phyloP scores from a whole-genome alignment of 2,888 invertebrate genomes.

The Drosophila neotestacea region DNA sequence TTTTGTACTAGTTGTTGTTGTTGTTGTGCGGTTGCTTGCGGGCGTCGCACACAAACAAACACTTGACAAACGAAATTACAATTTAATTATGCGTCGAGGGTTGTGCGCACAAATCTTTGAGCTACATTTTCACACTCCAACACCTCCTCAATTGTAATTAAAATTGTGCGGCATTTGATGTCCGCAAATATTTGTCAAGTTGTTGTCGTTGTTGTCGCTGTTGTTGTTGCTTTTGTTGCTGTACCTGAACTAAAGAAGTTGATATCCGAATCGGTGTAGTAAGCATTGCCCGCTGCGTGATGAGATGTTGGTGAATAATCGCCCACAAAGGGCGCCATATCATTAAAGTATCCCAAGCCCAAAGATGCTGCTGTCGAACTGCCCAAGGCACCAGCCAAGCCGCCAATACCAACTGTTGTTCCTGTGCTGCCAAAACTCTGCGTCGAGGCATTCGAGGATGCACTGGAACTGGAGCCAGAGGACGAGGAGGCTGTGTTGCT shows the following conservation, averaged over 20 bases:
- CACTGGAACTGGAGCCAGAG: constrained; percentile 75
- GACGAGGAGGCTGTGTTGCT: constrained; percentile 69
- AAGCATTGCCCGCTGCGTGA: constrained; percentile 68
- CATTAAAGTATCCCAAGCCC: constrained; percentile 82
- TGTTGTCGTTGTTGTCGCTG: not conserved
- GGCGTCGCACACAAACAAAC: constrained; percentile 54
- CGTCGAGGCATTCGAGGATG: constrained; percentile 67
- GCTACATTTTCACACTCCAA: constrained; percentile 65
- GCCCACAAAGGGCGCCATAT: constrained; percentile 82
- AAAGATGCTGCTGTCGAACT: constrained; percentile 80
- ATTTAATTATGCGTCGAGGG: constrained; percentile 78
- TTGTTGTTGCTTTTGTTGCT: constrained; percentile 3
- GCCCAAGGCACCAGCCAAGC: constrained; percentile 68
- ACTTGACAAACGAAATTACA: constrained; percentile 79
- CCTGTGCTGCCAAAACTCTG: constrained; percentile 58
- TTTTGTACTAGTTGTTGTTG: constrained; percentile 22
- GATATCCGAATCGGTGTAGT: constrained; percentile 85
- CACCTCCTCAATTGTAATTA: constrained; percentile 73
- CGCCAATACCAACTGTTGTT: not conserved
- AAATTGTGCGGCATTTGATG: constrained; percentile 70
- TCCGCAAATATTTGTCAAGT: constrained; percentile 74
- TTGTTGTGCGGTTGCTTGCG: constrained; percentile 40
- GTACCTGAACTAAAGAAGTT: constrained; percentile 85
- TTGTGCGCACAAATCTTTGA: constrained; percentile 48
- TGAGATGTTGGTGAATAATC: constrained; percentile 77